Conservation (phyloP, 2,113 vertebrate genomes). For the Pica pica region DNA sequence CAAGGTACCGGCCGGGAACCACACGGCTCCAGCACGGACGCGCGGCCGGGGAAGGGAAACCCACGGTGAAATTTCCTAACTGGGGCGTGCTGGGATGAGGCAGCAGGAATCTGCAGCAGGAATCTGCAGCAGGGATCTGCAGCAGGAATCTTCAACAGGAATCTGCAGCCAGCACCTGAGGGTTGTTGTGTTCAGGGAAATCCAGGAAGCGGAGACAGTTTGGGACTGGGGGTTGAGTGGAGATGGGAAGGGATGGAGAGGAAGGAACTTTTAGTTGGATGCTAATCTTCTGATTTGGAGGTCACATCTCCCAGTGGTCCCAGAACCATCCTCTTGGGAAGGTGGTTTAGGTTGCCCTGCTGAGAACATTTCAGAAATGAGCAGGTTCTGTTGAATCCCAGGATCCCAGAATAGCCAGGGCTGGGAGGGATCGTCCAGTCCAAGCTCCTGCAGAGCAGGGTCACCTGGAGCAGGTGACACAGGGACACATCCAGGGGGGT, state of each 20-base stretch:
- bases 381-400: neutral
- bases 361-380: neutral
- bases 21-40: neutral
- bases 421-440: neutral
- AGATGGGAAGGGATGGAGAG: neutral
- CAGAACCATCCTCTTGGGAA: neutral
- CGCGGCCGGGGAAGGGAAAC: rapidly evolving
- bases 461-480: neutral
- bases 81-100: rapidly evolving
- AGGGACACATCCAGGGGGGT: rapidly evolving
- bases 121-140: too few relatives aligned
- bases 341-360: neutral
- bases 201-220: rapidly evolving
- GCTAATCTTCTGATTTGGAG: neutral
- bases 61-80: rapidly evolving
- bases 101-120: neutral
- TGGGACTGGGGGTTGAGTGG: neutral
- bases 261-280: rapidly evolving
- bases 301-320: rapidly evolving
- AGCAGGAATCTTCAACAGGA: too few relatives aligned
- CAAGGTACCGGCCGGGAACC: constrained; percentile 74
- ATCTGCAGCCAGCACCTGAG: neutral
- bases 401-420: neutral
- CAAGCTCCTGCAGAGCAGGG: neutral
- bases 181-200: neutral